Base-by-base conservation (phyloP, 2,113 vertebrate genomes). In the Prunella himalayana region DNA sequence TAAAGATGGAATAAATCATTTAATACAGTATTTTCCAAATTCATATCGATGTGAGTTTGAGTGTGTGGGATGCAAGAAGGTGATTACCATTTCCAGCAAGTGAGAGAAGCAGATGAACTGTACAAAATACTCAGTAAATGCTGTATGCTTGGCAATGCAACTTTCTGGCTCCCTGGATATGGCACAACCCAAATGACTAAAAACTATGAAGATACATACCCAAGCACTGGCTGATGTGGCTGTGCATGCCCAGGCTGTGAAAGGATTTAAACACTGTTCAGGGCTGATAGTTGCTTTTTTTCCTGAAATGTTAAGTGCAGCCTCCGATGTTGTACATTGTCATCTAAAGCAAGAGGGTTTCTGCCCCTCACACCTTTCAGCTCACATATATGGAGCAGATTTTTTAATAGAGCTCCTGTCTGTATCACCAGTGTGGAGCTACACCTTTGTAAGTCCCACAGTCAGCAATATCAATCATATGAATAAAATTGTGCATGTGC, bases 1-100 rank as follows among this genome's bases (percentile, higher is more conserved):
- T 90, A 89, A 92, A 95, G 85, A 56, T 94, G 85, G 82, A 91
- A 92, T 91, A 95, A 94, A 89, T 91, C 87, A 89, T 86, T 94
- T 94, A 94, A 80, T 79, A 66, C 13, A 51, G 45, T 57, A 57
- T 95, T 97, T 95, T 95, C 90, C 93, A 82, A 94, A 94, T 64
- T 88, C 31, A 15, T 76, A 79, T 82, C 59, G 31, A 72, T 57
- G 70, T 57, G 60, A 81, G 69, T 37, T 75, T 61, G 47, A 78
- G 56, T 57, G 41, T 84, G 77, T 47, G 44, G 51, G 47, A 89
- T 59, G 51, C 42, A 51, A 49, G 91, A 31, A 90, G 60, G 60
- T 39, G 47, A 95, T 93, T 92, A 75, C 13, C 23, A 44, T 92
- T 94, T 92, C 65, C 13, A 19, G 70, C 30, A 75, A 79, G 68